Percentiles rank a stretch among this genome's conserved stretches.
phyloP scores from a whole-genome alignment of 2,888 invertebrate genomes.

The Hybos culiciformis region DNA sequence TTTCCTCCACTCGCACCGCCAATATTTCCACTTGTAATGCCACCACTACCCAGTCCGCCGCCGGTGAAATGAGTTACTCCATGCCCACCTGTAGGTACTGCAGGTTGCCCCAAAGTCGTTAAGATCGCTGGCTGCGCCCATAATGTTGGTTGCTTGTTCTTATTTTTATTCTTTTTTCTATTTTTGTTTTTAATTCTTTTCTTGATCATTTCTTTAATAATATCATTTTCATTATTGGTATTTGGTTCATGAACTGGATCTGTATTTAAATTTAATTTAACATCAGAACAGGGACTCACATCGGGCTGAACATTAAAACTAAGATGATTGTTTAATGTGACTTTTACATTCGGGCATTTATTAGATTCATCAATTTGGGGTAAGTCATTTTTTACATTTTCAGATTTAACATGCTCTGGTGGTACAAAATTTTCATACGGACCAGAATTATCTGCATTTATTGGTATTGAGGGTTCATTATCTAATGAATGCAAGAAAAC shows the following conservation, averaged over 20 bases:
- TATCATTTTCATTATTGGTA: neutral
- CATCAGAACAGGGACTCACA: constrained; percentile 6
- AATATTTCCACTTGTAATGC: constrained; percentile 1
- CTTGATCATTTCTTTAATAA: neutral
- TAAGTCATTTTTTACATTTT: neutral
- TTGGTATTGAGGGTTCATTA: neutral
- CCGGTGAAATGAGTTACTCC: neutral
- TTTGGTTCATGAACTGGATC: constrained; percentile 1
- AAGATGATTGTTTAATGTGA: constrained; percentile 10
- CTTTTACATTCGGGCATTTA: constrained; percentile 10
- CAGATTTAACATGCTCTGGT: neutral
- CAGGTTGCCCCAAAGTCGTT: neutral
- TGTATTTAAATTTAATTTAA: constrained; percentile 7
- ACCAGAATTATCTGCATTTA: too few relatives aligned
- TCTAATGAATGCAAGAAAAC: constrained; percentile 6
- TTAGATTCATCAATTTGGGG: too few relatives aligned
- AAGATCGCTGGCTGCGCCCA: neutral
- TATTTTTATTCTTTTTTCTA: neutral
- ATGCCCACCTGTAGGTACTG: neutral
- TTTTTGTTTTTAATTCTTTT: neutral
- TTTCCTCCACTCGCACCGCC: constrained; percentile 2
- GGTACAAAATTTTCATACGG: neutral
- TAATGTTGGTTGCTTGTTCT: neutral
- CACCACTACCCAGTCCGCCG: neutral
- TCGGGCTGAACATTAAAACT: constrained; percentile 11